Evolutionary conservation across 30 jellyfish, hydroid and myxozoan species (phyloP).

Genomic region (Calvadosia cruxmelitensis): DNA sequence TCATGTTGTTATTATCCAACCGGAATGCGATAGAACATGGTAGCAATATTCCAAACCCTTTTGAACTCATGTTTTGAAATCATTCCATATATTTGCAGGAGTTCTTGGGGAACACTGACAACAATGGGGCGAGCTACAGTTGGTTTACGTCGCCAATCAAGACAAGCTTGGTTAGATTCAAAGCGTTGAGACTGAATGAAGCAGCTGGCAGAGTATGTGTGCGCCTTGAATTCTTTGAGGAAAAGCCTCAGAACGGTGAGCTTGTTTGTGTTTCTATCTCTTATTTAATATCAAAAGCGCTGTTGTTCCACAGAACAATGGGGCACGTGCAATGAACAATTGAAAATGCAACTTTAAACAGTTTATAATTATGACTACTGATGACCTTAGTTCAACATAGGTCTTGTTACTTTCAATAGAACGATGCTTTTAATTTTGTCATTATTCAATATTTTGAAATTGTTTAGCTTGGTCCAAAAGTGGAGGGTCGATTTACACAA

Average conservation of each 20-base stretch:
- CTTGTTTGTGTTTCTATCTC: background rate
- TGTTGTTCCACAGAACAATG: background rate
- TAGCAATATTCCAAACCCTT: background rate
- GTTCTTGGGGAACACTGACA: constrained; percentile 9
- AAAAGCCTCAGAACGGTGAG: constrained; percentile 6
- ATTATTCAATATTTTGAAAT: no score
- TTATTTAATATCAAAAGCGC: background rate
- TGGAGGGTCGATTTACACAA: no score
- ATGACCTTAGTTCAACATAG: no score
- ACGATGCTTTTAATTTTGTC: no score
- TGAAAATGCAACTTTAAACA: no score
- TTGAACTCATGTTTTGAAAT: background rate
- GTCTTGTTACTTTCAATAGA: no score
- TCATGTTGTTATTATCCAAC: no score
- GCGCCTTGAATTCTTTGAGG: constrained; percentile 11
- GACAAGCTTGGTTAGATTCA: constrained; percentile 10
- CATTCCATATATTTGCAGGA: background rate
- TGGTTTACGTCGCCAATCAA: background rate
- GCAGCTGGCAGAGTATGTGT: constrained; percentile 11
- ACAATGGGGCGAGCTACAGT: constrained; percentile 2
- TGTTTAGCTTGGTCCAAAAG: no score
- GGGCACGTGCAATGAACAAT: background rate
- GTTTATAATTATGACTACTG: no score
- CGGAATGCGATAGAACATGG: no score
- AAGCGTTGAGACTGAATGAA: constrained; percentile 1